Evolutionary conservation across 2,113 vertebrate genomes (phyloP), one percentile per base, ranked within the genome.

Genomic region (Salvelinus namaycush): DNA sequence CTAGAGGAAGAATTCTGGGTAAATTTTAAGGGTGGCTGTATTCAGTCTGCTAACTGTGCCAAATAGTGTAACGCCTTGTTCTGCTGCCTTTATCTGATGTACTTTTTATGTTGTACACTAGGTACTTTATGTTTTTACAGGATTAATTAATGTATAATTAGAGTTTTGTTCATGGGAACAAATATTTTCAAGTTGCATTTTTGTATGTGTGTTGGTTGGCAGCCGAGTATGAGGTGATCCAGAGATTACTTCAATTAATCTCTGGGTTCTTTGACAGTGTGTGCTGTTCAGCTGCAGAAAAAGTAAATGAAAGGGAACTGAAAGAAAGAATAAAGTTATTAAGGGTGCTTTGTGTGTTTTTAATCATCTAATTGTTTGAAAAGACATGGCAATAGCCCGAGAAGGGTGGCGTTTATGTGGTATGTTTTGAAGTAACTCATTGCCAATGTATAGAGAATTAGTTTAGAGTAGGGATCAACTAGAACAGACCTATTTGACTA

Each of bases 11-110:
- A 60, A 60, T 22, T 22, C n/a, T 60, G 20, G 59, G 59, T 6
- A 60, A 1, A 60, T 60, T 51, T 51, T 11, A 60, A 60, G 7
- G 59, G 59, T 62, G 59, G 20, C 59, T 22, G 59, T 8, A 62
- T n/a, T 62, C n/a, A 62, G 20, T 62, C 6, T 62, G 20, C 59
- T 62, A 22, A n/a, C 59, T 62, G 59, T 62, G 18, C n/a, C 59
- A 22, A 6, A n/a, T 20, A 20, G 31, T 18, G 14, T 39, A 34
- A 68, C 27, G n/a, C 18, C n/a, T 20, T 39, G 67, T 39, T 68
- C 67, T 34, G 29, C 29, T 68, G 16, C 18, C 20, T 31, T 67
- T 67, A 67, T 67, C 67, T n/a, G 18, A 68, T 68, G 18, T 68
- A 34, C 31, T 34, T 68, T 68, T 8, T 68, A 12, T 68, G 39